Evolutionary conservation across 23 tunicate species (phyloP).

Genomic region (Clavelina lepadiformis): DNA sequence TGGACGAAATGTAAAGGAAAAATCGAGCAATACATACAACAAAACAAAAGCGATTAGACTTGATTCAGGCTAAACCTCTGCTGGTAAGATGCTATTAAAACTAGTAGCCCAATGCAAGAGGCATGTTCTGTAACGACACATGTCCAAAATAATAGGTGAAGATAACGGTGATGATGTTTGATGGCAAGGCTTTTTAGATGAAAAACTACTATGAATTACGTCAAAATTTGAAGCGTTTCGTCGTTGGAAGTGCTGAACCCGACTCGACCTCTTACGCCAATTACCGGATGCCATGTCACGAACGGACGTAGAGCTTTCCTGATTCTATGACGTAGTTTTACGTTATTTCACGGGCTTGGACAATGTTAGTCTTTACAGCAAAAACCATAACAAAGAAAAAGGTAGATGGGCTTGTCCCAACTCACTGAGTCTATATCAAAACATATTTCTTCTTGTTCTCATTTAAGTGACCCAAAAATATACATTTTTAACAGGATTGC

Average conservation of each 20-base stretch:
- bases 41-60: slow-evolving; percentile 2
- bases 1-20: background rate
- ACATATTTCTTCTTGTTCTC: no score
- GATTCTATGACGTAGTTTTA: slow-evolving; percentile 45
- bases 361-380: background rate
- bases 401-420: no score
- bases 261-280: slow-evolving; percentile 62
- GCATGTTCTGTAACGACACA: no score
- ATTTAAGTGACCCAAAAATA: no score
- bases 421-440: no score
- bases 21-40: background rate
- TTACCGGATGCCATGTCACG: slow-evolving; percentile 58
- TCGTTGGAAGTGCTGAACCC: slow-evolving; percentile 23
- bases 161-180: no score
- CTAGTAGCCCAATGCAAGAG: no score
- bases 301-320: slow-evolving; percentile 28
- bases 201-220: slow-evolving; percentile 53
- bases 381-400: no score
- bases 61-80: no score
- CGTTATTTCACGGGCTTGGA: background rate
- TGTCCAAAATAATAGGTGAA: no score
- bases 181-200: no score
- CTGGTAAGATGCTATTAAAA: background rate
- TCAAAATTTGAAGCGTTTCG: slow-evolving; percentile 39
- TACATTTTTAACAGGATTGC: no score